Evolutionary conservation across 1,140 invertebrate genomes (phyloP).

Genomic region (Trichonephila clavipes): DNA sequence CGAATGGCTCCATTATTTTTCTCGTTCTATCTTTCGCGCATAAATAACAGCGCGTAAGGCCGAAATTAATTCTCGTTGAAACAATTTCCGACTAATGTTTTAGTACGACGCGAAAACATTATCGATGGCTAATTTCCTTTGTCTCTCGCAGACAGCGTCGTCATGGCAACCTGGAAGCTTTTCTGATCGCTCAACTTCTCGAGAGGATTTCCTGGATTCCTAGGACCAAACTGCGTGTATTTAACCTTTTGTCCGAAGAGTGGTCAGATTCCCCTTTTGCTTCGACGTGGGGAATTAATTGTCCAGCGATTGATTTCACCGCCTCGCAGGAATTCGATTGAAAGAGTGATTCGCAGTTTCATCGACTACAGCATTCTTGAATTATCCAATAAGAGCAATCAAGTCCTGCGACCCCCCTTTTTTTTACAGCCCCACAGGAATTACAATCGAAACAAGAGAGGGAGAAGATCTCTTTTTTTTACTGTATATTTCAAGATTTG

Average conservation of each 20-base stretch:
- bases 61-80: constrained; percentile 71
- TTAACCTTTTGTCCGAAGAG: constrained; percentile 51
- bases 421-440: neutral
- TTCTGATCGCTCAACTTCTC: constrained; percentile 41
- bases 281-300: constrained; percentile 46
- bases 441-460: neutral
- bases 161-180: constrained; percentile 44
- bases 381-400: constrained; percentile 20
- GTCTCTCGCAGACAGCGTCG: constrained; percentile 47
- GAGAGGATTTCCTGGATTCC: neutral
- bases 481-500: neutral
- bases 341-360: neutral
- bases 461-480: neutral
- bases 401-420: neutral
- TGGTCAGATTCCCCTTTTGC: constrained; percentile 27
- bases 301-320: constrained; percentile 23
- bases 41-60: constrained; percentile 49
- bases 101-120: constrained; percentile 50
- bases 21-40: neutral
- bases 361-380: neutral
- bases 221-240: neutral
- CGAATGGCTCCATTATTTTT: neutral
- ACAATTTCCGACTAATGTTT: constrained; percentile 68
- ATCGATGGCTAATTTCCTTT: constrained; percentile 73
- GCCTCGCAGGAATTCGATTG: constrained; percentile 7